Percentiles rank a stretch among this genome's conserved stretches.
These are phyloP conservation scores for Drosophila yooni DNA, from an alignment of 2,888 invertebrate species.

Conservation along the genomic window DNA sequence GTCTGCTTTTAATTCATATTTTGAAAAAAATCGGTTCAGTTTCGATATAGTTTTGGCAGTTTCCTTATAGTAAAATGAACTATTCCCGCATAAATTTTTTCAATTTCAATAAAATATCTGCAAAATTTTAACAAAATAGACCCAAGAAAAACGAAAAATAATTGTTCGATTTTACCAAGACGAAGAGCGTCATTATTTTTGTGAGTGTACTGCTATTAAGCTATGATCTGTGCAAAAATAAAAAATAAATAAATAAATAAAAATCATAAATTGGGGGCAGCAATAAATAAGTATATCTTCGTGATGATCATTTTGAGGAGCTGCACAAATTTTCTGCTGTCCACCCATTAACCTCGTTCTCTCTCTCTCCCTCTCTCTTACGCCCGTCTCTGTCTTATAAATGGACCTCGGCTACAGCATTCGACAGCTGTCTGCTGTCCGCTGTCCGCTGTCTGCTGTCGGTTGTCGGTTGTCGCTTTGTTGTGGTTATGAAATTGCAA, in stretches of 20 bases:
- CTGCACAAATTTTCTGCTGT: slow-evolving; percentile 31
- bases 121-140: background rate
- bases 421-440: slow-evolving; percentile 11
- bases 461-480: slow-evolving; percentile 46
- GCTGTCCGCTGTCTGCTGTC: slow-evolving; percentile 4
- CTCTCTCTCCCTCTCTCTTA: background rate
- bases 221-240: background rate
- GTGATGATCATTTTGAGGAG: slow-evolving; percentile 31
- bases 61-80: background rate
- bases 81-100: background rate
- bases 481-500: slow-evolving; percentile 77
- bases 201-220: background rate
- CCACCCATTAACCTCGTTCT: slow-evolving; percentile 34
- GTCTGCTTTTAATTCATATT: background rate
- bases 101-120: background rate
- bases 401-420: slow-evolving; percentile 19
- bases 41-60: background rate
- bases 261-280: slow-evolving; percentile 6
- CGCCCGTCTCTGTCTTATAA: slow-evolving; percentile 26
- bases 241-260: background rate
- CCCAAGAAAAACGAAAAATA: background rate
- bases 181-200: background rate
- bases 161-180: background rate
- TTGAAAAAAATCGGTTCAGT: background rate
- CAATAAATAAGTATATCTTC: slow-evolving; percentile 13